Percentiles rank a stretch among this genome's conserved stretches.
Evolutionary conservation across 2,113 vertebrate species (phyloP).

Genomic region (Perca flavescens): DNA sequence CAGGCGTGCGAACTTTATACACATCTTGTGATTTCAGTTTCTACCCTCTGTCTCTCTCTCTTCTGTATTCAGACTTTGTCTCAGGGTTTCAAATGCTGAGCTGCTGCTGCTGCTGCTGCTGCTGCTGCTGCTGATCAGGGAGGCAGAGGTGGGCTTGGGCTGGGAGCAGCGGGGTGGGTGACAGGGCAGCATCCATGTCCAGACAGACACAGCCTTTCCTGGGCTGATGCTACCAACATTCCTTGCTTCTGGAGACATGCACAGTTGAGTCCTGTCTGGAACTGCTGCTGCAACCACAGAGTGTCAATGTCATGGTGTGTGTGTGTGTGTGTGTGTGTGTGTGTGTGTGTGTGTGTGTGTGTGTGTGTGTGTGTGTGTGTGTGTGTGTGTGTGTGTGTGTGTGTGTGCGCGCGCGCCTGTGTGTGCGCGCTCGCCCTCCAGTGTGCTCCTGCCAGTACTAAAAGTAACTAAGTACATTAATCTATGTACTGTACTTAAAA

Average conservation of each 20-base stretch:
- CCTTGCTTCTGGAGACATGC: conserved; percentile 60
- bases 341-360: conserved; percentile 14
- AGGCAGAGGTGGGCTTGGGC: conserved; percentile 37
- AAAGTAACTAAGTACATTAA: conserved; percentile 20
- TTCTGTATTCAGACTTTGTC: conserved; percentile 61
- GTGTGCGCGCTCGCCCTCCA: not conserved
- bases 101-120: conserved; percentile 21
- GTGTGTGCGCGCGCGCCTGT: conserved; percentile 15
- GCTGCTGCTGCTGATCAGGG: conserved; percentile 37
- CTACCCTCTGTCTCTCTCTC: conserved; percentile 13
- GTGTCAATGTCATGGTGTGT: conserved; percentile 40
- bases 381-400: conserved; percentile 21
- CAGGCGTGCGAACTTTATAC: conserved; percentile 21
- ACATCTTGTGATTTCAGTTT: conserved; percentile 12
- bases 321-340: conserved; percentile 9
- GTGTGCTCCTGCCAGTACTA: not conserved
- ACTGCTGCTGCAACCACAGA: conserved; percentile 28
- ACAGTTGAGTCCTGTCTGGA: conserved; percentile 66
- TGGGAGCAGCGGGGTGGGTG: conserved; percentile 70
- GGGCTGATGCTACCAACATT: conserved; percentile 52
- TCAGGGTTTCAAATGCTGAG: conserved; percentile 37
- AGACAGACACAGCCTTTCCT: conserved; percentile 69
- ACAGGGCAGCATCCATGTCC: conserved; percentile 69
- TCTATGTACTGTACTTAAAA: not conserved
- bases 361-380: conserved; percentile 28